Evolutionary conservation across 1,140 invertebrate genomes (phyloP).

Genomic region (Drosophila ohnishii): DNA sequence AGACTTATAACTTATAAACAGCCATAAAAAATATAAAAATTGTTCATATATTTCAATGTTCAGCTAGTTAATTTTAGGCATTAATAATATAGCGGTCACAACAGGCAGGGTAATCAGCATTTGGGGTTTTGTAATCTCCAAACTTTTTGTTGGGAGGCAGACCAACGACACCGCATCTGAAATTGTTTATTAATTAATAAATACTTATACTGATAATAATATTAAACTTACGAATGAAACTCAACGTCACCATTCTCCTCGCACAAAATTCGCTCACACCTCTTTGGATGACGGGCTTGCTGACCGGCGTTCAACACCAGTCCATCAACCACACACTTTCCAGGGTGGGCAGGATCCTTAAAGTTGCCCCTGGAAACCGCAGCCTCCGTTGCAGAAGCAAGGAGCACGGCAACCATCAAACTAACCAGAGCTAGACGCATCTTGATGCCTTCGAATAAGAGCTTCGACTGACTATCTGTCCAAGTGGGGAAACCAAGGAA

Average conservation of each 20-base stretch:
- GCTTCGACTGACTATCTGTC: background rate
- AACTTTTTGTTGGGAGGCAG: slow-evolving; percentile 15
- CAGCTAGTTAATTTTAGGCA: background rate
- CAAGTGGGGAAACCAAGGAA: background rate
- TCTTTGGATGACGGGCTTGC: slow-evolving; percentile 21
- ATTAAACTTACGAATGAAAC: slow-evolving; percentile 26
- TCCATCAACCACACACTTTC: slow-evolving; percentile 35
- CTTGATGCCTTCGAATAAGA: slow-evolving; percentile 9
- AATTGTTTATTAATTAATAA: background rate
- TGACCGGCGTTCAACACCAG: slow-evolving; percentile 22
- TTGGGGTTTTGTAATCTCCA: slow-evolving; percentile 15
- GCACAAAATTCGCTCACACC: slow-evolving; percentile 22
- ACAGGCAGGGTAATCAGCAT: slow-evolving; percentile 33
- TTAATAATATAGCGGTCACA: slow-evolving; percentile 30
- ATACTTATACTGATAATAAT: background rate
- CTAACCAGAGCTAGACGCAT: slow-evolving; percentile 21
- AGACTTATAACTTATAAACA: background rate
- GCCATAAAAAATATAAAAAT: background rate
- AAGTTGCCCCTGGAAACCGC: slow-evolving; percentile 19
- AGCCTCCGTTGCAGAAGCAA: background rate
- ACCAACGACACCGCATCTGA: slow-evolving; percentile 27
- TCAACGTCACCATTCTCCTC: background rate
- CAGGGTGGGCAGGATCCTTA: slow-evolving; percentile 30
- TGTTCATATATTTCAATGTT: background rate
- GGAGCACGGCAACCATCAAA: background rate